Base-by-base conservation (phyloP, 1,140 invertebrate species). In the Saxidomus purpurata region DNA sequence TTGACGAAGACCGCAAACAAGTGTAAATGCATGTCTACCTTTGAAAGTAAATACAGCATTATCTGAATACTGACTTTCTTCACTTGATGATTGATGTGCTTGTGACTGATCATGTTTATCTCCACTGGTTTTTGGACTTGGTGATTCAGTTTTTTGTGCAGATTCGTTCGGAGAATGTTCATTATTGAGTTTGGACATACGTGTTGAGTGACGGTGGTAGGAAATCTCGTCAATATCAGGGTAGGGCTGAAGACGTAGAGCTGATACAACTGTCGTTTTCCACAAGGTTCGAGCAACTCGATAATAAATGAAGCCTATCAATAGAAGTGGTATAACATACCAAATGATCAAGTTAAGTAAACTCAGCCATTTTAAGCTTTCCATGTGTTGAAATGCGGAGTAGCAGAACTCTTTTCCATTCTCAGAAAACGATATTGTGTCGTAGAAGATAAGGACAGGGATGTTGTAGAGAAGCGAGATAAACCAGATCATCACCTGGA, bases 241-340 rank as follows among this genome's bases (percentile, higher is more conserved):
- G 31, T 76, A 47, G 3, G 25, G 31, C 36, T 43, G 77, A n/a
- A 85, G 22, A 79, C 85, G 63, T 28, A 83, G 79, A 69, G 34
- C 92, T 87, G 59, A 77, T 1, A 89, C 67, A n/a, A 89, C 61
- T 38, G 40, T 43, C 19, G 89, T 92, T 43, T 89, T 85, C 95
- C 97, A 97, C 71, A 99, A 96, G 0, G 92, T 91, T 22, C 90
- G 83, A 0, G 94, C 92, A 71, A 99, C 98, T 43, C 97, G 97
- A 0, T 97, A 97, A 91, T 99, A 99, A 93, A 98, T 98, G 93
- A 97, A 98, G 63, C 98, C 97, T 86, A 99, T 98, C 36, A 98
- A 97, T 17, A 97, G 94, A 31, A 99, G 96, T 0, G 98, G 98
- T 8, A 98, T 96, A 34, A 97, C 97, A 96, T 99, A 99, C 98